Evolutionary conservation across 1,140 invertebrate genomes (phyloP), one percentile per base, ranked within the genome.

Genomic region (Doryteuthis pealeii): DNA sequence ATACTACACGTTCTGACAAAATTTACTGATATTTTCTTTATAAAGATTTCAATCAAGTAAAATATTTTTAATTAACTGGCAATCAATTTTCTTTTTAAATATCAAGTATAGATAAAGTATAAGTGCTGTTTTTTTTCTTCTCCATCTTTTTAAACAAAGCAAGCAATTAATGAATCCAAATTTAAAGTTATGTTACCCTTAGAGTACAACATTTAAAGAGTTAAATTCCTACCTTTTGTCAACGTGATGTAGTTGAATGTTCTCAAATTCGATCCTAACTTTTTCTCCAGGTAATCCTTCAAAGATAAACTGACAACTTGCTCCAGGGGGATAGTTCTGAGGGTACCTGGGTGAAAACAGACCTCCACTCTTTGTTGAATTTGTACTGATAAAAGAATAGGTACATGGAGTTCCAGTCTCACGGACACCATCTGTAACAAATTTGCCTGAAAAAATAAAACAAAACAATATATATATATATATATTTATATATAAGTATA

Each of bases 341-440:
- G 94, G 94, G 88, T 94, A 95, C 76, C 92, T 89, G 1, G 94
- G 94, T 58, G 94, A 95, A 84, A 93, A 95, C 83, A 95, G 93
- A 31, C 80, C 90, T 14, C 93, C 94, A 79, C 79, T 91, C 89
- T 80, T 91, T 90, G 69, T 74, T 28, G 22, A 74, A n/a, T 73
- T 77, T 71, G 76, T 79, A 70, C 76, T 79, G 32, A 71, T 32
- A 65, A 76, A 77, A 35, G 78, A 78, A 71, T 81, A 81, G 30
- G 76, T 77, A 62, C 80, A 81, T 28, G 43, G 65, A 0, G 76
- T 77, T 28, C 79, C 80, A 15, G 72, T 49, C 5, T 78, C 76
- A 32, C 67, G 58, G 4, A 43, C 74, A 12, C 80, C 77, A 35
- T 77, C 73, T 40, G 70, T 78, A 4, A 72, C 67, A 71, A 74